Conservation (phyloP, 2,797 vertebrate genomes). For the Sphenodon punctatus region DNA sequence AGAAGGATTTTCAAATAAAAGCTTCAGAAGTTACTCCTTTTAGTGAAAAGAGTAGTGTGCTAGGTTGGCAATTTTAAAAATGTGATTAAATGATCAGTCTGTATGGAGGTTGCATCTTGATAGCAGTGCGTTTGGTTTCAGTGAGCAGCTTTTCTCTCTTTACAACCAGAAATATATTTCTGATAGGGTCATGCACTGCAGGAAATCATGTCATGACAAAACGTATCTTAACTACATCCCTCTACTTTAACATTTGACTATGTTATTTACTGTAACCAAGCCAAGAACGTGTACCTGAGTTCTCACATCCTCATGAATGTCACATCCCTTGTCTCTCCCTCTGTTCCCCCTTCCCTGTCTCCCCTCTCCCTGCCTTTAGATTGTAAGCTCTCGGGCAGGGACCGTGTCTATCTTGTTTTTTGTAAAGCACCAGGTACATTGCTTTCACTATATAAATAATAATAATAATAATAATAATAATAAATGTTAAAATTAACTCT, state of each 20-base stretch:
- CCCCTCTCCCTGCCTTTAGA: too few species aligned
- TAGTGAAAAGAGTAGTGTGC: background rate
- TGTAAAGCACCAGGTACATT: too few species aligned
- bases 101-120: slow-evolving; percentile 14
- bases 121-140: background rate
- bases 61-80: slow-evolving; percentile 27
- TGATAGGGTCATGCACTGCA: background rate
- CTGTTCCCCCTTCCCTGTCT: too few species aligned
- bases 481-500: background rate
- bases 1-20: slow-evolving; percentile 6
- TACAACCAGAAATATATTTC: background rate
- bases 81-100: slow-evolving; percentile 17
- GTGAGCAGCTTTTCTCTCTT: slow-evolving; percentile 23
- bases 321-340: too few species aligned
- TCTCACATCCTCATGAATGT: too few species aligned
- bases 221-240: background rate
- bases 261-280: too few species aligned
- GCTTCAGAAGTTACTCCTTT: background rate
- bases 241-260: background rate
- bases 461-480: too few species aligned
- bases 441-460: too few species aligned
- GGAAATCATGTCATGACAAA: slow-evolving; percentile 4
- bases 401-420: too few species aligned
- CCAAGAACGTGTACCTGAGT: too few species aligned
- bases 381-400: too few species aligned